Percentiles rank a stretch among this genome's conserved stretches.
Evolutionary conservation across 2,888 invertebrate species (phyloP).

Genomic region (Auanema freiburgensis): DNA sequence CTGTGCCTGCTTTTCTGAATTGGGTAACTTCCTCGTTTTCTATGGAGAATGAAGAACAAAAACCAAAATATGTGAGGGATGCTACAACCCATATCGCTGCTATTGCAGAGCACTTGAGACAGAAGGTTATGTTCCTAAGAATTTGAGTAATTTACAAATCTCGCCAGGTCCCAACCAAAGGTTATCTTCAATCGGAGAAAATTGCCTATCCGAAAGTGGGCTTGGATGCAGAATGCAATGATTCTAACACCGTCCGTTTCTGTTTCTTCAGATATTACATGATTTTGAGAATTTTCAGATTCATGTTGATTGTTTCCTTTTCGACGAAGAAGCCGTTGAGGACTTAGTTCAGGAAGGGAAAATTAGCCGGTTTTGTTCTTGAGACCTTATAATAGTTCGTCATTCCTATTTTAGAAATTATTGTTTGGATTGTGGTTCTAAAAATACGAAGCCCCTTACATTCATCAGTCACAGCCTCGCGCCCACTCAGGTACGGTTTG

Average conservation of each 20-base stretch:
- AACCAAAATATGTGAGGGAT: constrained; percentile 14
- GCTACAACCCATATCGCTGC: constrained; percentile 8
- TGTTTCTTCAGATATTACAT: not conserved
- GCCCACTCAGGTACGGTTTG: constrained; percentile 28
- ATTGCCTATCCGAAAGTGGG: constrained; percentile 29
- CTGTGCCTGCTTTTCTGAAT: constrained; percentile 12
- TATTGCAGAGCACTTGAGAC: constrained; percentile 8
- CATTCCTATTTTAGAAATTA: constrained; percentile 66
- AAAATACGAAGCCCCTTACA: constrained; percentile 67
- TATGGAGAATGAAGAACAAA: constrained; percentile 10
- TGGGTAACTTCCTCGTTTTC: constrained; percentile 16
- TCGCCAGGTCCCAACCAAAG: constrained; percentile 12
- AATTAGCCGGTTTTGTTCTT: constrained; percentile 55
- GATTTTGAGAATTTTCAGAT: constrained; percentile 51
- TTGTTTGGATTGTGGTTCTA: constrained; percentile 70
- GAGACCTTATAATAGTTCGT: not conserved
- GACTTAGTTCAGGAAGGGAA: constrained; percentile 69
- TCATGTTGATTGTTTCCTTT: constrained; percentile 76
- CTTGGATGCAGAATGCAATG: constrained; percentile 42
- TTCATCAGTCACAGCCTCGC: constrained; percentile 55
- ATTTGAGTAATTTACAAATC: not conserved
- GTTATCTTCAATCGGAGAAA: constrained; percentile 14
- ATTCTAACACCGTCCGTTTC: constrained; percentile 32
- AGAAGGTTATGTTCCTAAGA: constrained; percentile 7
- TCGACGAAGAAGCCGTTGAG: constrained; percentile 73